Evolutionary conservation across 1,140 invertebrate genomes (phyloP), one percentile per base, ranked within the genome.

Genomic region (Cotesia vestalis): DNA sequence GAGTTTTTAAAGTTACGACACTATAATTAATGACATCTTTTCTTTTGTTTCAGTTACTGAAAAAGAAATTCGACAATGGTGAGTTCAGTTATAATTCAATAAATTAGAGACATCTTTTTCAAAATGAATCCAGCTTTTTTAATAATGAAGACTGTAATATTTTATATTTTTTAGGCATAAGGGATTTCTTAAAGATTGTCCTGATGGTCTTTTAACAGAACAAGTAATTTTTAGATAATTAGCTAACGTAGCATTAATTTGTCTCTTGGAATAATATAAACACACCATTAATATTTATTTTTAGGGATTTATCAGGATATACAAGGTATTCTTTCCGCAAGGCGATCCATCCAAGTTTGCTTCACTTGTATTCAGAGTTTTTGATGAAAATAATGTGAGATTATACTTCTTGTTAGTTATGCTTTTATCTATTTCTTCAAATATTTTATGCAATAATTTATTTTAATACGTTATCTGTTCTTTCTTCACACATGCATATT

Each of bases 311-410:
- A 96, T 98, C 84, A 97, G 96, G 89, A 99, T 99, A 84, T 99
- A 99, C 90, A 96, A 97, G 89, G 97, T 99, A 88, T 99, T 99
- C 89, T 99, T 99, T 87, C 97, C 97, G 66, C 95, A 98, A 91
- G 96, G 96, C 77, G 96, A 99, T 89, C 97, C 97, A 20, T 96
- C 95, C 78, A 98, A 98, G 89, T 99, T 99, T 86, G 96, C 97
- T 17, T 94, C 95, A 35, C 91, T 98, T 78, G 96, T 99, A 34
- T 99, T 99, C 89, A 93, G 97, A 84, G 97, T 99, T 40, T 99
- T 99, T 87, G 97, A 99, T 85, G 96, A 98, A 89, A 99, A 99
- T 84, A 98, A 98, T 87, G 97, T 98, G 88, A 93, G 93, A 14
- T 57, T 38, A 27, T 8, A 40, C 20, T 55, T 1, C 12, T 55